Percentiles rank a stretch among this genome's conserved stretches.
phyloP scores from a whole-genome alignment of 2,797 vertebrate genomes.

The Naso thynnoides region DNA sequence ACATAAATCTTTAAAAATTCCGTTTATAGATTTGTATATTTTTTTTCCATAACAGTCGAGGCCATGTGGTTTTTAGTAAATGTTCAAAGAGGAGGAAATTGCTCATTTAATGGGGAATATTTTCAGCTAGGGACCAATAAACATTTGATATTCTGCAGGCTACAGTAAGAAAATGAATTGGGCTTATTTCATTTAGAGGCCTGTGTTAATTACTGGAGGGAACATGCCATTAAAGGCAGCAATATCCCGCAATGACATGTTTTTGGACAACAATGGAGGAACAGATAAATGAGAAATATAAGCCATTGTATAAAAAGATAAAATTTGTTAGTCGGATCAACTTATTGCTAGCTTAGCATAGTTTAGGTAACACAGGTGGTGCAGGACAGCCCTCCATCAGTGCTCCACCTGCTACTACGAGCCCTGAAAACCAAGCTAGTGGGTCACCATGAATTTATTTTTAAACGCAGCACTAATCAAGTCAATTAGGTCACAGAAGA shows the following conservation, averaged over 20 bases:
- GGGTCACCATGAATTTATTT: slow-evolving; percentile 81
- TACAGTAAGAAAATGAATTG: neutral
- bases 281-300: neutral
- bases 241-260: neutral
- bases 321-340: neutral
- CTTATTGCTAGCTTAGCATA: neutral
- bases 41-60: too few species aligned
- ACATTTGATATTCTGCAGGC: neutral
- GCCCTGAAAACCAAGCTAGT: slow-evolving; percentile 75
- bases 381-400: slow-evolving; percentile 19
- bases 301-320: neutral
- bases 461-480: slow-evolving; percentile 83
- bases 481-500: slow-evolving; percentile 84
- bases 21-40: too few species aligned
- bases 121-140: neutral
- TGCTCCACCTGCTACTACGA: slow-evolving; percentile 40
- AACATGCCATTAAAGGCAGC: neutral
- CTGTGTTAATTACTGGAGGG: neutral
- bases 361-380: neutral
- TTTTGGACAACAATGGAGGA: neutral
- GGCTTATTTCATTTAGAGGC: neutral
- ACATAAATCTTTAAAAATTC: neutral
- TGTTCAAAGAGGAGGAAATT: neutral
- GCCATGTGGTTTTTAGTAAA: too few species aligned
- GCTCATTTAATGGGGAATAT: neutral